A percentile compares a stretch with the other conserved stretches of the same genome.
Conservation (phyloP, 2,113 vertebrate genomes). For the Cygnus buccinator region DNA sequence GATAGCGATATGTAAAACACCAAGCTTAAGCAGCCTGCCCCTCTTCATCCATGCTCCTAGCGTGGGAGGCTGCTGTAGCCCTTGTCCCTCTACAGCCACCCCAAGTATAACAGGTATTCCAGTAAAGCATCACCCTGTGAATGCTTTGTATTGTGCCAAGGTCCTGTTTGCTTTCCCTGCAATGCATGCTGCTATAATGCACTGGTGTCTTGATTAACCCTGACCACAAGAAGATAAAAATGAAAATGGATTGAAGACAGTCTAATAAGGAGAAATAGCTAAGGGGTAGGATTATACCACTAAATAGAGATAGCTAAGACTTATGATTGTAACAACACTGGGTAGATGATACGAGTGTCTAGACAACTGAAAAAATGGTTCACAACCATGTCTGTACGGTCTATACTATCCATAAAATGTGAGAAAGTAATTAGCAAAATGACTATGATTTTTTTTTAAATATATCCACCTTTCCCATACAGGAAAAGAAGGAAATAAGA, state of each 20-base stretch:
- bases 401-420: not conserved
- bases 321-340: not conserved
- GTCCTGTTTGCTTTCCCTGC: not conserved
- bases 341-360: not conserved
- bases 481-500: not conserved
- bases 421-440: not conserved
- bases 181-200: not conserved
- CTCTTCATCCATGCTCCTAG: not conserved
- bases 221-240: not conserved
- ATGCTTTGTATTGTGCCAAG: rapidly evolving
- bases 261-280: not conserved
- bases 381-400: rapidly evolving
- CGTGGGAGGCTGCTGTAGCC: not conserved
- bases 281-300: not conserved
- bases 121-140: not conserved
- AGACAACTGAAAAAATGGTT: not conserved
- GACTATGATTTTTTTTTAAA: not conserved
- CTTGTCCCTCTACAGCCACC: not conserved
- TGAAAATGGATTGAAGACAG: not conserved
- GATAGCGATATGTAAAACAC: not conserved
- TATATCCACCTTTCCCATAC: not conserved
- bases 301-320: not conserved
- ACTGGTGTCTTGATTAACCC: not conserved
- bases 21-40: not conserved
- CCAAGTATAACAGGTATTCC: not conserved